A percentile compares a stretch with the other conserved stretches of the same genome.
Evolutionary conservation across 2,888 invertebrate genomes (phyloP).

Genomic region (Tenthredo distinguenda): DNA sequence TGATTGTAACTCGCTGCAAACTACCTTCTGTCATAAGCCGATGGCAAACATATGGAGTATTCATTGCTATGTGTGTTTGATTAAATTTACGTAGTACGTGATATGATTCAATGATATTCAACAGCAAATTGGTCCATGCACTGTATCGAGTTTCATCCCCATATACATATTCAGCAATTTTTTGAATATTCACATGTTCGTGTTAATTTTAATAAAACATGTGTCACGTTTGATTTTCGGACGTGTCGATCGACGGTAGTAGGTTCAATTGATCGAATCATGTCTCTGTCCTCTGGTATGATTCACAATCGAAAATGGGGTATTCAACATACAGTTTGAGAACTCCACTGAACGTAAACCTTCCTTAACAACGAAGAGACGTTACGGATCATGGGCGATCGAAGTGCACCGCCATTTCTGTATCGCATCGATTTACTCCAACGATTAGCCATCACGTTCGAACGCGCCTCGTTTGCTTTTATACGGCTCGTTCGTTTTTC

Average conservation of each 20-base stretch:
- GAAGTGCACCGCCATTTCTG: conserved; percentile 20
- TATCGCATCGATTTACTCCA: conserved; percentile 19
- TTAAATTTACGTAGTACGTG: neutral
- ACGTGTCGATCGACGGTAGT: neutral
- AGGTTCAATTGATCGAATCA: neutral
- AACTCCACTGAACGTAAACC: neutral
- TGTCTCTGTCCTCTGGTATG: neutral
- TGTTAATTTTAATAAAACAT: neutral
- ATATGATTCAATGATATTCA: neutral
- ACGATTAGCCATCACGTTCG: conserved; percentile 20
- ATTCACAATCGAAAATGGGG: neutral
- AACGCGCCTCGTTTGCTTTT: conserved; percentile 20
- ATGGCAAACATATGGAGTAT: neutral
- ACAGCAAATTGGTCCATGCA: neutral
- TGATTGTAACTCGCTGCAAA: neutral
- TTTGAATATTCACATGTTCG: no score
- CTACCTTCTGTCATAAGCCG: neutral
- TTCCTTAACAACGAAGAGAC: neutral
- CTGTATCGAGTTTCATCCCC: neutral
- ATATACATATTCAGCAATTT: neutral
- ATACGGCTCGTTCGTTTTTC: conserved; percentile 27
- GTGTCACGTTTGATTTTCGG: neutral
- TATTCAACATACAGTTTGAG: neutral
- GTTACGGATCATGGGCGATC: conserved; percentile 9
- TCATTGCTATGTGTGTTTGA: neutral